phyloP scores from a whole-genome alignment of 2,797 vertebrate genomes.

The Pelobates cultripes region DNA sequence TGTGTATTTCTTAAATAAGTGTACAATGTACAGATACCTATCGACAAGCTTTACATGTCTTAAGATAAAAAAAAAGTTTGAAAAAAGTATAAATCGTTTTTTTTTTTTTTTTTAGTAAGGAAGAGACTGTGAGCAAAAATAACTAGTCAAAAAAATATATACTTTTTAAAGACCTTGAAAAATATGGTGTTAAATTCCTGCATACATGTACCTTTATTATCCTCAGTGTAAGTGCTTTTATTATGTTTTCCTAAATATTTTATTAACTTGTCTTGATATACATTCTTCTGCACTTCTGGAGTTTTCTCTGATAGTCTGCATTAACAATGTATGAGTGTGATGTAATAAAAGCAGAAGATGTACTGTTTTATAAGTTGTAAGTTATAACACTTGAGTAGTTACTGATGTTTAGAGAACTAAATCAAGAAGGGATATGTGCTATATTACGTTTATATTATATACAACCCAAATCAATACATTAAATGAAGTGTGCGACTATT shows the following conservation, averaged over 20 bases:
- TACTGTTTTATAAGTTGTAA: not conserved
- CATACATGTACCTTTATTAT: not conserved
- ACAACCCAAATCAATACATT: too few species aligned
- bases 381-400: not conserved
- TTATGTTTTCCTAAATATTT: slow-evolving; percentile 7
- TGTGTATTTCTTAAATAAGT: too few species aligned
- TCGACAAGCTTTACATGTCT: too few species aligned
- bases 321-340: slow-evolving; percentile 2
- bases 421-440: not conserved
- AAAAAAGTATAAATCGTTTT: too few species aligned
- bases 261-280: slow-evolving; percentile 4
- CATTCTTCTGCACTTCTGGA: not conserved
- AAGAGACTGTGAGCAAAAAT: too few species aligned
- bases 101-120: too few species aligned
- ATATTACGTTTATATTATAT: too few species aligned
- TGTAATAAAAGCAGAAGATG: not conserved
- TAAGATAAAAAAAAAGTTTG: too few species aligned
- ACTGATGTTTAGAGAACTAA: not conserved
- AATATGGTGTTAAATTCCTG: not conserved
- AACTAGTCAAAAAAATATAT: too few species aligned
- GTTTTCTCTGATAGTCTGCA: not conserved
- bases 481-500: too few species aligned
- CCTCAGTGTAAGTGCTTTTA: not conserved
- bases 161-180: not conserved
- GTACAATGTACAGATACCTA: too few species aligned